These are phyloP conservation scores for Calyptommatus sinebrachiatus DNA, from an alignment of 2,113 vertebrate genomes.

Conservation along the genomic window DNA sequence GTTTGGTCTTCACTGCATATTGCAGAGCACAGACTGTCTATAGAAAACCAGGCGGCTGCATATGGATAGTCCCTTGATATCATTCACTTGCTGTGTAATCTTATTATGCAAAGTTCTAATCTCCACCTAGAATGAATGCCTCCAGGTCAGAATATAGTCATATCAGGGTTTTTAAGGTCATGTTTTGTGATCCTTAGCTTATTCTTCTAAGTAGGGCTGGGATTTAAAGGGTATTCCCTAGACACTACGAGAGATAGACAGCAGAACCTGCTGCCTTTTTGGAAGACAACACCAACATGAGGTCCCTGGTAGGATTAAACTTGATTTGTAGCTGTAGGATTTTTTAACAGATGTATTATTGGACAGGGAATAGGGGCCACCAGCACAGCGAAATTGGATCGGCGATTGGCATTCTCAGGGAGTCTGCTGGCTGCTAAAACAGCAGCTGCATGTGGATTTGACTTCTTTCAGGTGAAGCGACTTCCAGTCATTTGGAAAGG, in stretches of 20 bases:
- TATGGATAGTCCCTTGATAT: conserved; percentile 99
- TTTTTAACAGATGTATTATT: conserved; percentile 95
- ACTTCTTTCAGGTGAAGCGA: conserved; percentile 90
- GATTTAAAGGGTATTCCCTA: conserved; percentile 88
- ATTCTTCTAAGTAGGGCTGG: conserved; percentile 90
- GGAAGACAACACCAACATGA: conserved; percentile 90
- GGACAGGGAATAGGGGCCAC: conserved; percentile 92
- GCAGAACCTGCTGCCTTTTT: conserved; percentile 84
- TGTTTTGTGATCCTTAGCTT: conserved; percentile 91
- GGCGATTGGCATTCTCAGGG: conserved; percentile 84
- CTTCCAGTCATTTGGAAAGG: conserved; percentile 91
- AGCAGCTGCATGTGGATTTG: conserved; percentile 89
- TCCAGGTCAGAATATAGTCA: conserved; percentile 89
- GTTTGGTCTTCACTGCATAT: conserved; percentile 76
- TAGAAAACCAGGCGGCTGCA: conserved; percentile 96
- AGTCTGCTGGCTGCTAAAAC: conserved; percentile 80
- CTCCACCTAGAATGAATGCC: conserved; percentile 97
- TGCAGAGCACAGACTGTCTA: conserved; percentile 79
- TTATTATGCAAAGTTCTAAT: conserved; percentile 99
- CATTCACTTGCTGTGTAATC: conserved; percentile 99
- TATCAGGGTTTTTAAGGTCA: conserved; percentile 90
- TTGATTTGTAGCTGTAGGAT: conserved; percentile 94
- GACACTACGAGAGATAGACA: conserved; percentile 78
- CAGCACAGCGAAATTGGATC: conserved; percentile 87
- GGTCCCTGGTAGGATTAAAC: conserved; percentile 92